phyloP scores from a whole-genome alignment of 2,797 vertebrate genomes.

The Selene dorsalis region DNA sequence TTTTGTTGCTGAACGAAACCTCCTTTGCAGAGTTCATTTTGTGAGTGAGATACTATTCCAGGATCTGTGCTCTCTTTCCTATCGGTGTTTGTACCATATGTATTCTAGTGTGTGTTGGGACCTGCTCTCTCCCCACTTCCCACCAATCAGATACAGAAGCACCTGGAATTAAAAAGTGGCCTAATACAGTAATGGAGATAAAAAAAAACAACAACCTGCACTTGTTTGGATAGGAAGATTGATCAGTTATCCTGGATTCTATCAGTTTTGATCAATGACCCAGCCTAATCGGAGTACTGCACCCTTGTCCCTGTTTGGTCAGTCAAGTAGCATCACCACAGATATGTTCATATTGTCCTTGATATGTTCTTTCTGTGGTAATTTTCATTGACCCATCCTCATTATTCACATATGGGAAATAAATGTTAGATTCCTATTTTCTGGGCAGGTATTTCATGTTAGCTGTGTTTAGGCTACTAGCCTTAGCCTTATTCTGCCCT shows the following conservation, averaged over 20 bases:
- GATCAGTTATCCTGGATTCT: constrained; percentile 45
- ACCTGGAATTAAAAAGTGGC: constrained; percentile 67
- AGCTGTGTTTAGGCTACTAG: constrained; percentile 86
- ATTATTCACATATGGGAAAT: constrained; percentile 75
- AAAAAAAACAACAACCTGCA: constrained; percentile 36
- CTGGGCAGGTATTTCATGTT: constrained; percentile 84
- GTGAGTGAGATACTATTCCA: constrained; percentile 74
- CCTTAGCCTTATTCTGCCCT: constrained; percentile 87
- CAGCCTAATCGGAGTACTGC: constrained; percentile 49
- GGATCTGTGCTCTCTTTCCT: constrained; percentile 77
- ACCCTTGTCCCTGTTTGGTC: constrained; percentile 59
- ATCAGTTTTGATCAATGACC: constrained; percentile 45
- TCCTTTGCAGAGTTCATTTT: constrained; percentile 71
- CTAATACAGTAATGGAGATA: constrained; percentile 53
- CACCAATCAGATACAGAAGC: constrained; percentile 63
- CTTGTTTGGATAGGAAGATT: constrained; percentile 39
- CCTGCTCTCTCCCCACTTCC: constrained; percentile 58
- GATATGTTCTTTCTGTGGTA: constrained; percentile 72
- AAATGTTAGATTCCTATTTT: constrained; percentile 81
- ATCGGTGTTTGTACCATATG: constrained; percentile 79
- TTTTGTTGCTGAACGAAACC: constrained; percentile 73
- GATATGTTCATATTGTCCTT: constrained; percentile 67
- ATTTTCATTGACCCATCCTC: constrained; percentile 69
- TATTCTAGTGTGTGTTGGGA: constrained; percentile 75
- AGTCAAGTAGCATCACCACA: constrained; percentile 65